Percentiles rank a stretch among this genome's conserved stretches.
These are phyloP conservation scores for Prinia subflava DNA, from an alignment of 2,113 vertebrate genomes.

Conservation along the genomic window DNA sequence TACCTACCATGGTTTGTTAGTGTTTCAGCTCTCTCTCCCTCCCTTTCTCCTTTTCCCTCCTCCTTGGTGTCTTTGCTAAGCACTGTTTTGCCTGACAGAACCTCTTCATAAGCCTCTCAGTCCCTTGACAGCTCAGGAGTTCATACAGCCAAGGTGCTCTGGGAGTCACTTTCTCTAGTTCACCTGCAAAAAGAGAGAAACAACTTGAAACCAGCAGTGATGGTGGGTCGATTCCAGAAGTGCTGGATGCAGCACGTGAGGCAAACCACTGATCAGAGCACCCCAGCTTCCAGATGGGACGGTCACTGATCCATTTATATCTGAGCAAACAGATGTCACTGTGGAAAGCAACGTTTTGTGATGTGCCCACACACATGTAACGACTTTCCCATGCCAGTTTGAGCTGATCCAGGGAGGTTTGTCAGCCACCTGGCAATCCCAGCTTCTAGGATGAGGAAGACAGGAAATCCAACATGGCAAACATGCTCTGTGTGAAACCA, in stretches of 20 bases:
- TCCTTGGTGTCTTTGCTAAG: constrained; percentile 78
- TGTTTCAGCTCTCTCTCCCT: constrained; percentile 72
- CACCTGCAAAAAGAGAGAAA: constrained; percentile 63
- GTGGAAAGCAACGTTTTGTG: neutral
- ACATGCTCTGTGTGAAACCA: neutral
- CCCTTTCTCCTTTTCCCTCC: constrained; percentile 73
- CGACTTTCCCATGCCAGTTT: neutral
- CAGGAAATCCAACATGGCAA: neutral
- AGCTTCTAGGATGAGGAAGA: neutral
- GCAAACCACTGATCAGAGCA: neutral
- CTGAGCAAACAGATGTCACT: constrained; percentile 33
- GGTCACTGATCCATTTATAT: neutral
- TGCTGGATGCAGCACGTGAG: neutral
- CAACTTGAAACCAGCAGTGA: constrained; percentile 41
- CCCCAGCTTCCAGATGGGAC: neutral
- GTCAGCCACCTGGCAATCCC: neutral
- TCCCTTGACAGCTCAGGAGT: constrained; percentile 77
- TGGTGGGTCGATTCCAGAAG: neutral
- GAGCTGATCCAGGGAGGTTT: neutral
- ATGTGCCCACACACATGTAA: neutral
- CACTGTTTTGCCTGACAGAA: constrained; percentile 78
- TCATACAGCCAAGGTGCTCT: constrained; percentile 58
- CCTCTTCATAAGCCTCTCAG: constrained; percentile 90
- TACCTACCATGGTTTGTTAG: constrained; percentile 78
- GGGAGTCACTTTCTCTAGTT: constrained; percentile 61